A percentile compares a stretch with the other conserved stretches of the same genome.
Evolutionary conservation across 2,797 vertebrate genomes (phyloP).

Genomic region (Choloepus didactylus): DNA sequence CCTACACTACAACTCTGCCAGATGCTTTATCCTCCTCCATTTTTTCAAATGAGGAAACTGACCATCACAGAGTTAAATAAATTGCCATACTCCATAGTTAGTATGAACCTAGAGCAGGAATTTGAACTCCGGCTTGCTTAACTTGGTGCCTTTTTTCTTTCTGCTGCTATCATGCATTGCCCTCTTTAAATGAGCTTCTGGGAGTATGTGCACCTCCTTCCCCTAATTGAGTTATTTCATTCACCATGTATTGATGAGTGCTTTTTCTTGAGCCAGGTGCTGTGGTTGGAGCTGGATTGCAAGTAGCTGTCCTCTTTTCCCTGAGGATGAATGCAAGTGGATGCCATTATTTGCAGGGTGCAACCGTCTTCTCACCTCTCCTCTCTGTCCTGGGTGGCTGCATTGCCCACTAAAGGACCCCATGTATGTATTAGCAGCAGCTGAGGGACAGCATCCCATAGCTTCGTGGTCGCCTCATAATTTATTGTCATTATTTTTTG

Average conservation of each 20-base stretch:
- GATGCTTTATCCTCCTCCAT: neutral
- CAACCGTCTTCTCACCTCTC: rapidly evolving
- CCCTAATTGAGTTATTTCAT: neutral
- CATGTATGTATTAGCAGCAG: neutral
- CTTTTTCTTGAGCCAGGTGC: neutral
- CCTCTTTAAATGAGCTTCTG: neutral
- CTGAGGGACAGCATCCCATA: neutral
- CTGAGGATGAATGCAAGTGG: neutral
- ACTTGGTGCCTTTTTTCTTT: neutral
- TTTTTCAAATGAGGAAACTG: slow-evolving; percentile 3
- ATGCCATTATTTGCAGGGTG: neutral
- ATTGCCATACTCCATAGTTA: neutral
- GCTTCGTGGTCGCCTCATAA: no score
- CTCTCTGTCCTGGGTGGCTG: neutral
- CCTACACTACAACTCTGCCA: neutral
- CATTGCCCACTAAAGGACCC: neutral
- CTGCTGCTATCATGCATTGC: neutral
- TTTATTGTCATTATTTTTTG: neutral
- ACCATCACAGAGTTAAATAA: neutral
- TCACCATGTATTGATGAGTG: neutral
- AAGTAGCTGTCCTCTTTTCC: neutral
- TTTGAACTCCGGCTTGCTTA: neutral
- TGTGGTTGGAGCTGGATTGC: neutral
- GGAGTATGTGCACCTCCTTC: neutral
- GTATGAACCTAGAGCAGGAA: neutral